Evolutionary conservation across 1,140 invertebrate genomes (phyloP), one percentile per base, ranked within the genome.

Genomic region (Drosophila gunungcola): DNA sequence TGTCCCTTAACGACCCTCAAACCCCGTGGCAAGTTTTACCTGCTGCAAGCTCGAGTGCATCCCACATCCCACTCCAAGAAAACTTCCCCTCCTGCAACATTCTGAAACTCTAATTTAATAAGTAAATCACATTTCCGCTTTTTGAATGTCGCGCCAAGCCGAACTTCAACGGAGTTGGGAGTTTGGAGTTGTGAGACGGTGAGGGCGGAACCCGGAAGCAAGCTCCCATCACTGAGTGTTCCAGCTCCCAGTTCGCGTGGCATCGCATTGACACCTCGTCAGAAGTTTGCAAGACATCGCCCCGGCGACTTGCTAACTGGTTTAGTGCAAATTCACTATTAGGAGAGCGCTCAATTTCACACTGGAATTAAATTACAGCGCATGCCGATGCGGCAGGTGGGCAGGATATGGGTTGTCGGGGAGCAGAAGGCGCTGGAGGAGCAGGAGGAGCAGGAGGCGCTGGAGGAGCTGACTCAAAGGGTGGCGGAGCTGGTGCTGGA

Each of bases 311-410:
- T 55, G 62, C 79, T 88, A 89, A 89, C 84, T 89, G 79, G 75
- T 76, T 88, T 83, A 88, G 67, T 73, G 83, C 80, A 84, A 88
- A 88, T 89, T 83, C 67, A 89, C 84, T 88, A 86, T 86, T 86
- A 86, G 83, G 74, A 81, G 75, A 82, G 83, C 79, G 83, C 83
- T 86, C 83, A 86, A 86, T 86, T 86, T 86, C 83, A 86, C 83
- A 79, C 83, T 67, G 69, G 70, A 86, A 86, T 86, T 86, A 83
- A 86, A 86, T 86, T 88, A 86, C 78, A 64, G 62, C 76, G 75
- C 83, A 56, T 68, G 58, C 64, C 85, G 78, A 64, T 79, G 83
- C 54, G 56, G 57, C 60, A 38, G 45, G 42, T 43, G 55, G 10
- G 5, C 10, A 13, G 12, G 16, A 21, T 21, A 21, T n/a, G 38